Base-by-base conservation (phyloP, 2,888 invertebrate species). In the Microplitis deprimator region DNA sequence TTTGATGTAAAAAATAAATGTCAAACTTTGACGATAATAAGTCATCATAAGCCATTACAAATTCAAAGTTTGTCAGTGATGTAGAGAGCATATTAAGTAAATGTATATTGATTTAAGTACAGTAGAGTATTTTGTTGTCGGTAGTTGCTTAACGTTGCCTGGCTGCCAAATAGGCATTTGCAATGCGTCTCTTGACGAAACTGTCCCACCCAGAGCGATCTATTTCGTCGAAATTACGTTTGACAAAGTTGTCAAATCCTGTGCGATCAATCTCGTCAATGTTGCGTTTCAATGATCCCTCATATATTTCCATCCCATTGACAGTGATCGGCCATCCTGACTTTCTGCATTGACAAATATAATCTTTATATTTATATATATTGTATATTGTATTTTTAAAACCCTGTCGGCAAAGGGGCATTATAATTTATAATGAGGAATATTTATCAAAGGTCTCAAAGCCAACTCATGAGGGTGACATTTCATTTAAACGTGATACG, bases 181-280 rank as follows among this genome's bases (percentile, higher is more conserved):
- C 69, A 20, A 71, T 69, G 73, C 75, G 76, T 79, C 89, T 85
- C 84, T 92, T 92, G 82, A 91, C 91, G 88, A 92, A 91, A 81
- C 91, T 92, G 85, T 92, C 92, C 90, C 93, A 93, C 7, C 92
- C 92, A 3, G 92, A 91, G 16, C 92, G 91, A 87, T 93, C 93
- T 84, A 93, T 93, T 86, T 93, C 93, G 84, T 93, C 93, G 84
- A 93, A 93, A 88, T 93, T 93, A 82, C 90, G 84, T 82, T 91
- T 91, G 72, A 88, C 88, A 82, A 91, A 91, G 61, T 89, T 89
- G 78, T 87, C 88, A 84, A 91, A 91, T 6, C 90, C 90, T 41
- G 85, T 85, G 60, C 90, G 86, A 81, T 91, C 91, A 76, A 91
- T 91, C 80, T 91, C 91, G 83, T 91, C 91, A 72, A 91, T 90